A percentile compares a stretch with the other conserved stretches of the same genome.
phyloP scores from a whole-genome alignment of 1,140 invertebrate species.

The Pachypsylla venusta region DNA sequence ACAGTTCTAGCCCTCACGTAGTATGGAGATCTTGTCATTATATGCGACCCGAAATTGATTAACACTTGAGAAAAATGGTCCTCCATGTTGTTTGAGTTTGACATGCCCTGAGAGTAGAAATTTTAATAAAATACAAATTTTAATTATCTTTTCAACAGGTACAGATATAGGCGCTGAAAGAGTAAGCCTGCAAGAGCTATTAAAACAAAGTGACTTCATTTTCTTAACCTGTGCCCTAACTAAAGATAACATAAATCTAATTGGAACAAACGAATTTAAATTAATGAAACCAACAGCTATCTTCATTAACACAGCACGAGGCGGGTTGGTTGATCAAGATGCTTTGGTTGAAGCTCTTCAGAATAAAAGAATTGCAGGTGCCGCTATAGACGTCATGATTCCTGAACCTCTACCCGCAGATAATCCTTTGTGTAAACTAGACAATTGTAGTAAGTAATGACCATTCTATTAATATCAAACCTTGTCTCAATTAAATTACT shows the following conservation, averaged over 20 bases:
- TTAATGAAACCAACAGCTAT: constrained; percentile 66
- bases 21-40: no score
- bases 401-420: constrained; percentile 72
- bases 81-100: no score
- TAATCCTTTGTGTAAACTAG: constrained; percentile 54
- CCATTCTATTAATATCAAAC: no score
- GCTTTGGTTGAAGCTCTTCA: constrained; percentile 56
- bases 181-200: constrained; percentile 51
- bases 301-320: constrained; percentile 65
- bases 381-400: constrained; percentile 76
- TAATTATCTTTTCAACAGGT: constrained; percentile 29
- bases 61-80: no score
- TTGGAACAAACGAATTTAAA: constrained; percentile 49
- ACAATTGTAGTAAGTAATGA: constrained; percentile 52
- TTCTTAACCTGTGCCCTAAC: constrained; percentile 52
- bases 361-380: constrained; percentile 54
- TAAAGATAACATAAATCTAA: constrained; percentile 50
- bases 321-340: constrained; percentile 56
- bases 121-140: no score
- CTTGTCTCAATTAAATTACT: no score
- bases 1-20: no score
- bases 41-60: no score
- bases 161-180: constrained; percentile 45
- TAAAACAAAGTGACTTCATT: constrained; percentile 58
- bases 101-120: no score